Base-by-base conservation (phyloP, 1,140 invertebrate species). In the Temnothorax nylanderi region DNA sequence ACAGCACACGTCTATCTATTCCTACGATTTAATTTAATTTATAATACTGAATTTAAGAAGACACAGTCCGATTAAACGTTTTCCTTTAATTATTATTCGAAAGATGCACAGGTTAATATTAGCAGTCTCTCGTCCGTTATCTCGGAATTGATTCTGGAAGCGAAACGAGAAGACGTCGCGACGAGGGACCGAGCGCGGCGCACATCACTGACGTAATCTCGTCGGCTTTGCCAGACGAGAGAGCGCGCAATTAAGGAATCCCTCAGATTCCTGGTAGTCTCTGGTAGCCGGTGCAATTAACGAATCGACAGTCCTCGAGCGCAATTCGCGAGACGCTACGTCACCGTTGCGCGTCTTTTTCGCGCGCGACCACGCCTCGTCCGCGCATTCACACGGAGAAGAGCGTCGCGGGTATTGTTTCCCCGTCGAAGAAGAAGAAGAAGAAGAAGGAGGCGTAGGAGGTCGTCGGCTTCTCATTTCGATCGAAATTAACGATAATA, bases 221-320 rank as follows among this genome's bases (percentile, higher is more conserved):
- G 85, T 47, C 60, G 49, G 62, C 2, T 54, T 62, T 41, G 32
- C 56, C 86, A 81, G 85, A 85, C 88, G 60, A 32, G 60, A 32
- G 65, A 47, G 47, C 51, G 64, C 69, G 91, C 91, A 92, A 93
- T 93, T 92, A 91, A 91, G 87, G 72, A 92, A 92, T 92, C 91
- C 85, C 90, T 87, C 92, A 91, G 90, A 93, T 93, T 93, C 92
- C 88, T 75, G 91, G 92, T 93, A 93, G 78, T 92, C 85, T 87
- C 56, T 87, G 90, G 56, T 62, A 87, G 88, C 47, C 56, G 62
- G 89, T 84, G 87, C 88, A 93, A 93, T 93, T 93, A 93, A 87
- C 89, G 87, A 93, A 93, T 93, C 92, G 93, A 92, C 93, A 90
- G 80, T 75, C 89, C 86, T 87, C 87, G 37, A 60, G 88, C 69